Percentiles rank a stretch among this genome's conserved stretches.
These are phyloP conservation scores for Manis pentadactyla DNA, from an alignment of 2,797 vertebrate species.

Conservation along the genomic window DNA sequence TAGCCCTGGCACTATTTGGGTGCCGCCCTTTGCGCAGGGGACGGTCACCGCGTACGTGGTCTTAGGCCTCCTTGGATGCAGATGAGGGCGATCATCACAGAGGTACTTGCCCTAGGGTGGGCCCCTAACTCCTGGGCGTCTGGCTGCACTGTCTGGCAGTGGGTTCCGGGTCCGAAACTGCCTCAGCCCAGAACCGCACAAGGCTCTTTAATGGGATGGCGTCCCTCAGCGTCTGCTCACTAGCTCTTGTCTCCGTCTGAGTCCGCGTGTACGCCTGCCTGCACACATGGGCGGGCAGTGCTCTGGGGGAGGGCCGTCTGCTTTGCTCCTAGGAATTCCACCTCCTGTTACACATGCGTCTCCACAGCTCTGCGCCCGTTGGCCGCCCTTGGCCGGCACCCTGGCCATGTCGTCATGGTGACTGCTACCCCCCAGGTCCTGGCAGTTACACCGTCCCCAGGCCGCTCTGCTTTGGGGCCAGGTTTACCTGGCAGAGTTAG, in stretches of 20 bases:
- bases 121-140: no score
- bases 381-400: background rate
- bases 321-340: background rate
- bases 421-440: background rate
- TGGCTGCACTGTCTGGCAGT: background rate
- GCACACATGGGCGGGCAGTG: background rate
- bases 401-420: background rate
- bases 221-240: background rate
- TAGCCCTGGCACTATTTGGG: background rate
- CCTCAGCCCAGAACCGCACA: background rate
- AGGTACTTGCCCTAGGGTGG: fast-evolving
- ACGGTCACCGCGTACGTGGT: background rate
- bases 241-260: background rate
- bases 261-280: fast-evolving
- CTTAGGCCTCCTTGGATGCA: background rate
- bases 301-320: background rate
- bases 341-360: background rate
- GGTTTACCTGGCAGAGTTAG: background rate
- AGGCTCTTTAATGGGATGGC: no score
- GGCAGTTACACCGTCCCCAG: background rate
- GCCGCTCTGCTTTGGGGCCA: background rate
- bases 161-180: background rate
- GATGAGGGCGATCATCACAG: fast-evolving
- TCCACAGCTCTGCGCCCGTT: background rate
- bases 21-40: background rate